phyloP scores from a whole-genome alignment of 2,797 vertebrate genomes.

The Lutjanus campechanus region DNA sequence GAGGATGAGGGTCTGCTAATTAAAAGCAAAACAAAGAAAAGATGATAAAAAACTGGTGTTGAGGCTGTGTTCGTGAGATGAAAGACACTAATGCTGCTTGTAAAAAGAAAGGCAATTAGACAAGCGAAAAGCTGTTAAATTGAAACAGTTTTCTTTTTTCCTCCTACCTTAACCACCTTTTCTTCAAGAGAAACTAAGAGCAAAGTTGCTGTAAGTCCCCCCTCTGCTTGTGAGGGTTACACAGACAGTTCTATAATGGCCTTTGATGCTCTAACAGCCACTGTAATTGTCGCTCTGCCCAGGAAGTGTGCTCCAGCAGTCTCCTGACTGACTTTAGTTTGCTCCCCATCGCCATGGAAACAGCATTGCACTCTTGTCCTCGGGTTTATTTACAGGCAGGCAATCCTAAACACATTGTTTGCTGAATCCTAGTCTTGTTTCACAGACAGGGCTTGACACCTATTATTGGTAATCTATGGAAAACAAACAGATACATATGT shows the following conservation, averaged over 20 bases:
- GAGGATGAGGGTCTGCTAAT: conserved; percentile 71
- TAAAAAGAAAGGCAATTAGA: conserved; percentile 68
- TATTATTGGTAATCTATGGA: neutral
- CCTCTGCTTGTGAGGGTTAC: conserved; percentile 27
- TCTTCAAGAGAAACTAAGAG: conserved; percentile 8
- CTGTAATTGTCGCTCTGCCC: conserved; percentile 67
- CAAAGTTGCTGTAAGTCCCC: conserved; percentile 12
- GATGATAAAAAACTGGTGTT: conserved; percentile 57
- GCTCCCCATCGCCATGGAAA: conserved; percentile 74
- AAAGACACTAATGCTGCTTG: conserved; percentile 70
- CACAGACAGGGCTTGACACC: neutral
- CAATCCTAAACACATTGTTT: conserved; percentile 42
- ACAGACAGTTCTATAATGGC: conserved; percentile 47
- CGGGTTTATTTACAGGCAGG: conserved; percentile 61
- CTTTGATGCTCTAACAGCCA: conserved; percentile 67
- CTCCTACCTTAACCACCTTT: conserved; percentile 38
- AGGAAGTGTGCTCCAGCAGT: conserved; percentile 50
- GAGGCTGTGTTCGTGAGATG: conserved; percentile 59
- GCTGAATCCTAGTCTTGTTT: conserved; percentile 18
- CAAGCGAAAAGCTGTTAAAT: conserved; percentile 54
- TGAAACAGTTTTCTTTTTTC: conserved; percentile 51
- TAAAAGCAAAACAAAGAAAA: conserved; percentile 77
- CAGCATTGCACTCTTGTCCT: conserved; percentile 49
- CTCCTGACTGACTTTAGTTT: conserved; percentile 50
- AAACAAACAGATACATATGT: neutral